phyloP scores from a whole-genome alignment of 2,113 vertebrate genomes.

The Salminus brasiliensis region DNA sequence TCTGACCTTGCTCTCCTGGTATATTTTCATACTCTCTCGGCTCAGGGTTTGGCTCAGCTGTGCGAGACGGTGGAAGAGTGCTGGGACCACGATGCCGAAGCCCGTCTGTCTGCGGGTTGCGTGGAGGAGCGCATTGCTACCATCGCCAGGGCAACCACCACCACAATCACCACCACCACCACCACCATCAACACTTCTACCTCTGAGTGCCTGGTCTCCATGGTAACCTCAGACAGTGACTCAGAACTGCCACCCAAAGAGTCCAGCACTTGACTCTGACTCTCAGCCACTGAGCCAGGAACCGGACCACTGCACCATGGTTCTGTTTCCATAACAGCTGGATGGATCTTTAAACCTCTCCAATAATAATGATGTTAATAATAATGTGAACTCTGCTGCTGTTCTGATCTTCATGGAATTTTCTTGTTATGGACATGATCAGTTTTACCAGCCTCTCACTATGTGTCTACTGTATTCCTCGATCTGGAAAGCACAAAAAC shows the following conservation, averaged over 20 bases:
- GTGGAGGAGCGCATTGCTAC: conserved; percentile 95
- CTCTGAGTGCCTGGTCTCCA: conserved; percentile 93
- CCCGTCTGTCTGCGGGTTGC: conserved; percentile 92
- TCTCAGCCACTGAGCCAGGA: background rate
- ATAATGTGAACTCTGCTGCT: conserved; percentile 46
- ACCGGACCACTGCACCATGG: background rate
- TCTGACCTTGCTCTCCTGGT: background rate
- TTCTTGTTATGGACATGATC: background rate
- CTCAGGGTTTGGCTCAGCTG: conserved; percentile 93
- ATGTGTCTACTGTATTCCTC: conserved; percentile 26
- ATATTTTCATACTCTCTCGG: too few species aligned
- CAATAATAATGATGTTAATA: conserved; percentile 46
- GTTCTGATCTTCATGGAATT: conserved; percentile 8
- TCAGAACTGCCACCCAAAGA: conserved; percentile 99
- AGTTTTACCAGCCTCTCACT: conserved; percentile 28
- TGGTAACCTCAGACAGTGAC: conserved; percentile 95
- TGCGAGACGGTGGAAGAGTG: conserved; percentile 98
- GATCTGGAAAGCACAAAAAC: conserved; percentile 18
- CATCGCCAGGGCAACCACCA: conserved; percentile 89
- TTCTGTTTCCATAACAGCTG: background rate
- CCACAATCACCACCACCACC: conserved; percentile 89
- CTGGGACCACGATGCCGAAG: conserved; percentile 99
- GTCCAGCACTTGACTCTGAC: conserved; percentile 94
- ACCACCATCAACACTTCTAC: conserved; percentile 86
- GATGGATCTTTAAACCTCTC: conserved; percentile 5